Base-by-base conservation (phyloP, 2,888 invertebrate species). In the Rhagium mordax region DNA sequence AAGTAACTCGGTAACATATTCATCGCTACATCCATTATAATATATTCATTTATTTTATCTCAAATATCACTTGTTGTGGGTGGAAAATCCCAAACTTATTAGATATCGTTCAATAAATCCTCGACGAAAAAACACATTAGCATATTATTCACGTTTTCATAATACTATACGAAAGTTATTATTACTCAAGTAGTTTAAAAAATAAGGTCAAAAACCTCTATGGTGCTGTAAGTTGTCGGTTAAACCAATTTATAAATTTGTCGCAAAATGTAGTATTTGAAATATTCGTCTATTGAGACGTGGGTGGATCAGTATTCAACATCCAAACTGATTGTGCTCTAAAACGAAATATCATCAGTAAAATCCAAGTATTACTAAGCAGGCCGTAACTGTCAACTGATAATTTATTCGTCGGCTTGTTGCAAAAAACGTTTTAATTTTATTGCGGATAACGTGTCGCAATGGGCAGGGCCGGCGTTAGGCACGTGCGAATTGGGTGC, bases 1-100 rank as follows among this genome's bases (percentile, higher is more conserved):
- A 59, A 33, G 33, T 27, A 59, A 15, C n/a, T 59, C 13, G 5
- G 16, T 59, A 33, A 16, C 16, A 64, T 47, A 64, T 27, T 24
- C 16, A 15, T 16, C 49, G 16, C n/a, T 49, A 49, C 15, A 49
- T 49, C 27, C 21, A 27, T 27, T 24, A 51, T 20, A 49, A 62
- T 20, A 4, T 51, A 64, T 49, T 64, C 49, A 64, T 64, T 51
- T 64, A 49, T 51, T 15, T 64, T 64, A 64, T 64, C 27, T 49
- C 49, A 24, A 20, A 27, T 64, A 27, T 27, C 29, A 47, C n/a
- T 49, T 18, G 10, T 20, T 16, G 27, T 27, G 20, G 64, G 64
- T 27, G 64, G 48, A 51, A 20, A 16, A 48, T 49, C 48, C 27
- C 15, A 51, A 29, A 64, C n/a, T 27, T 51, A 48, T 8, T 51